These are phyloP conservation scores for Dermatophagoides farinae DNA, from an alignment of 1,140 invertebrate species.

Conservation along the genomic window DNA sequence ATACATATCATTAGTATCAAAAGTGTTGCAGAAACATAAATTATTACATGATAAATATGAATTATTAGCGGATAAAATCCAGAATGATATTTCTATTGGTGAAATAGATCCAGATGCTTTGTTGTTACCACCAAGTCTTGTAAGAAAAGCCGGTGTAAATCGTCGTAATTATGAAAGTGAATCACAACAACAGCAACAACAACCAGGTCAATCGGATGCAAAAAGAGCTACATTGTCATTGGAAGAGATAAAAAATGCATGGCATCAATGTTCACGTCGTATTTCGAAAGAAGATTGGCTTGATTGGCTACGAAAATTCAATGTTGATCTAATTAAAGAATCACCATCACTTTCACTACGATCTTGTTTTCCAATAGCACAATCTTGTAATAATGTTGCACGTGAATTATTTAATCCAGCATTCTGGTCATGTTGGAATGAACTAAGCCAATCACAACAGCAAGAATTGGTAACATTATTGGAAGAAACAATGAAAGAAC, in stretches of 20 bases:
- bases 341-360: constrained; percentile 78
- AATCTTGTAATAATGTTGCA: constrained; percentile 77
- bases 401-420: constrained; percentile 93
- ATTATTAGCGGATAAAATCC: constrained; percentile 30
- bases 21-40: constrained; percentile 56
- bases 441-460: constrained; percentile 58
- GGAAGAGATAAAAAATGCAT: constrained; percentile 13
- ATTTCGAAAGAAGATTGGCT: constrained; percentile 97
- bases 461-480: constrained; percentile 61
- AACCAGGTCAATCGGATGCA: not conserved
- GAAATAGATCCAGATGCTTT: constrained; percentile 28
- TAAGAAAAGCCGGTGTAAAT: not conserved
- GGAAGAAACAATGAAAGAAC: constrained; percentile 68
- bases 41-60: constrained; percentile 64
- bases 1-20: constrained; percentile 74
- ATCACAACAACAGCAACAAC: not conserved
- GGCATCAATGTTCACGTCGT: constrained; percentile 34
- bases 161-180: not conserved
- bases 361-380: constrained; percentile 71
- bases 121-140: constrained; percentile 17
- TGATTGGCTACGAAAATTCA: constrained; percentile 76
- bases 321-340: constrained; percentile 80
- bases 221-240: not conserved
- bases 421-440: constrained; percentile 96
- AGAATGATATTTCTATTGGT: constrained; percentile 26